Evolutionary conservation across 2,797 vertebrate genomes (phyloP), one percentile per base, ranked within the genome.

Genomic region (Varecia variegata): DNA sequence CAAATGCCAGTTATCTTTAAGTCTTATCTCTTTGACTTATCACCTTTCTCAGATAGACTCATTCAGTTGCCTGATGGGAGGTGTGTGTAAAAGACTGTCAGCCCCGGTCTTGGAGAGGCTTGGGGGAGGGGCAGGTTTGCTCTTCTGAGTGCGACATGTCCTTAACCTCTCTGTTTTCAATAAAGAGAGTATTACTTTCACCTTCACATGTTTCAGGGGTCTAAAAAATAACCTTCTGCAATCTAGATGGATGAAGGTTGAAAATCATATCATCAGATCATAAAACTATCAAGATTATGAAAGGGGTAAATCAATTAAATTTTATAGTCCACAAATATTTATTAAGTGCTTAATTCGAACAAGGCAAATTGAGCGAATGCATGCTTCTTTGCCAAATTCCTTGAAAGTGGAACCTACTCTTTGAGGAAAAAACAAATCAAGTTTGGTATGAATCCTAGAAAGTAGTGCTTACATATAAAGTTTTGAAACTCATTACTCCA

Each of bases 201-300:
- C 17, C 32, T 88, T 76, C 32, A 77, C 77, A 76, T 67, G 17
- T 79, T 83, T 71, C 35, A 95, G 10, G 17, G 13, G 14, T 84
- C 79, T 92, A 81, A 86, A 86, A 88, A 88, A 40, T 7, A 74
- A 58, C 23, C 12, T 7, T 86, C 40, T 76, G 35, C 13, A 93
- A 14, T 74, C 3, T 65, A 76, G 35, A 70, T 67, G 73, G 40
- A 85, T 68, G 35, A 94, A 90, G 40, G 68, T 62, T 79, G 50
- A 86, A 79, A 93, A 52, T 85, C 40, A 7, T 90, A 70, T 84
- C 18, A 73, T 79, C 60, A 86, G 85, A 77, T 43, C 40, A 97
- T 88, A 92, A 96, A 95, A 74, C 82, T 88, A 93, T 77, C 58
- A 94, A 50, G 40, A 88, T 77, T 90, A 60, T 68, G 94, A 65